A percentile compares a stretch with the other conserved stretches of the same genome.
These are phyloP conservation scores for Ivindomyrus marchei DNA, from an alignment of 2,113 vertebrate species.

Conservation along the genomic window DNA sequence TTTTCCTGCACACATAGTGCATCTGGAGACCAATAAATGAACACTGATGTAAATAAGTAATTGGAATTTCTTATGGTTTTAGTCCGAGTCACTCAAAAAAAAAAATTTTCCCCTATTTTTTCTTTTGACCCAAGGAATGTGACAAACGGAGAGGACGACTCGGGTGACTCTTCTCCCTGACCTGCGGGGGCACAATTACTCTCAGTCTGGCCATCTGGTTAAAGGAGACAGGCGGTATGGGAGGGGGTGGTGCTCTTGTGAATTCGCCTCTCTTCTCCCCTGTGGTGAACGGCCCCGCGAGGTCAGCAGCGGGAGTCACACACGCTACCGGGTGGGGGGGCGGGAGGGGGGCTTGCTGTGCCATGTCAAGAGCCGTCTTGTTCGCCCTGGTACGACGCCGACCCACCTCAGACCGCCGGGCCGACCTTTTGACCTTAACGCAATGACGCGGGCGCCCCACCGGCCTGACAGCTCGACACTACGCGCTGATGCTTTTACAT, in stretches of 20 bases:
- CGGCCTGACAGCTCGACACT: not conserved
- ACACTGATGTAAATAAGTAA: not conserved
- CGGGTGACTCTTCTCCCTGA: not conserved
- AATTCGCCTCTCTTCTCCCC: not conserved
- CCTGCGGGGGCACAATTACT: not conserved
- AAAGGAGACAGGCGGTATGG: constrained; percentile 2
- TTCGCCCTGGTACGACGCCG: not conserved
- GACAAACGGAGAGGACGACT: not conserved
- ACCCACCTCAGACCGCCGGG: not conserved
- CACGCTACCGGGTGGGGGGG: not conserved
- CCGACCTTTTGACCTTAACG: not conserved
- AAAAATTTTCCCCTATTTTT: not conserved
- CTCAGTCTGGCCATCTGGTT: constrained; percentile 5
- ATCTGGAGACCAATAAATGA: not conserved
- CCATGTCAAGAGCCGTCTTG: not conserved
- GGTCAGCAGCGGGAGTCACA: not conserved
- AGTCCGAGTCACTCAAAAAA: not conserved
- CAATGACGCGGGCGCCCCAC: not conserved
- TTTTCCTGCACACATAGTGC: not conserved
- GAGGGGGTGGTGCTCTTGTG: not conserved
- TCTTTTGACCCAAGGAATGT: not conserved
- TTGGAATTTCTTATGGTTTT: not conserved
- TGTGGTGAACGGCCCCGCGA: not conserved
- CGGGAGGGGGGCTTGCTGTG: not conserved
- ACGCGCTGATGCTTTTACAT: not conserved